These are phyloP conservation scores for Aurelia aurita complex sp. Pacific DNA, from an alignment of 30 jellyfish, hydroid and myxozoan species.

Conservation along the genomic window DNA sequence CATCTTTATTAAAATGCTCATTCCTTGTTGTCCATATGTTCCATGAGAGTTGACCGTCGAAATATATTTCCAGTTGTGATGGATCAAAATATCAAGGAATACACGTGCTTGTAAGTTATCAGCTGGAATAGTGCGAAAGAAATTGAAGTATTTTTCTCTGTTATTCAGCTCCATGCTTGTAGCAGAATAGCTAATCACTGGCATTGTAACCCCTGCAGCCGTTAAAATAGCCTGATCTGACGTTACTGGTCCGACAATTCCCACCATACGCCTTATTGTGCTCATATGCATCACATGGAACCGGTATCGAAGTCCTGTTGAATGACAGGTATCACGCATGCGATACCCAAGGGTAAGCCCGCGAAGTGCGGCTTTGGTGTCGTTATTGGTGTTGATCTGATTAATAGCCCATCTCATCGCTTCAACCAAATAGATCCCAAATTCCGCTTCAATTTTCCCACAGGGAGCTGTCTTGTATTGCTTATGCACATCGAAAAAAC, in stretches of 20 bases:
- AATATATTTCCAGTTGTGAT: conserved; percentile 53
- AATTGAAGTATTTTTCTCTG: conserved; percentile 42
- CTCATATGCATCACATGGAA: neutral
- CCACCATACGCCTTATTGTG: neutral
- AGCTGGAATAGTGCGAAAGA: conserved; percentile 59
- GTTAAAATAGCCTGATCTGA: conserved; percentile 58
- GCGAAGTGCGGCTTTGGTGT: neutral
- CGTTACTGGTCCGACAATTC: conserved; percentile 56
- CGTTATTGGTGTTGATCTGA: conserved; percentile 7
- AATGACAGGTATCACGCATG: conserved; percentile 46
- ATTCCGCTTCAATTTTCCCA: conserved; percentile 23
- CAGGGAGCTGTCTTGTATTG: conserved; percentile 8
- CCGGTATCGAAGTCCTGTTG: neutral
- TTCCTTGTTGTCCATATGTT: conserved; percentile 61
- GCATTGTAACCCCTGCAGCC: conserved; percentile 29
- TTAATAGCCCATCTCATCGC: conserved; percentile 67
- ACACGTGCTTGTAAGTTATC: conserved; percentile 37
- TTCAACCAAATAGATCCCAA: conserved; percentile 48
- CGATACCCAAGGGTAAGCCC: conserved; percentile 41
- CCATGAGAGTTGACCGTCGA: conserved; percentile 55
- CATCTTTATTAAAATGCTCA: conserved; percentile 2
- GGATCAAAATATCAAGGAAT: conserved; percentile 28
- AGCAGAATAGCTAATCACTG: conserved; percentile 56
- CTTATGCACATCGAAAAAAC: conserved; percentile 60
- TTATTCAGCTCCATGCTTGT: conserved; percentile 48